Percentiles rank a stretch among this genome's conserved stretches.
phyloP scores from a whole-genome alignment of 2,888 invertebrate genomes.

The Leptinotarsa juncta region DNA sequence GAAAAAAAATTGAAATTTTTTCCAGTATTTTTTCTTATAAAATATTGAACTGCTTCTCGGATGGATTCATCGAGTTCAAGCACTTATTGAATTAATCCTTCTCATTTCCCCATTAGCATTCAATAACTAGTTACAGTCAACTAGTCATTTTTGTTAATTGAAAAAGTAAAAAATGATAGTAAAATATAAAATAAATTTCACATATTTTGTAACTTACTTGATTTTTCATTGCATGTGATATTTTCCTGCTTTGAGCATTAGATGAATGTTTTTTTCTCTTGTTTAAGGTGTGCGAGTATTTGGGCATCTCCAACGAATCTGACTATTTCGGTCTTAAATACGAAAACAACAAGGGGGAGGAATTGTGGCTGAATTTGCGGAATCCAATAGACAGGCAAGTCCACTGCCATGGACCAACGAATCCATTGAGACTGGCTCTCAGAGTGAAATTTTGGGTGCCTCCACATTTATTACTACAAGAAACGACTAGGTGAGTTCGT shows the following conservation, averaged over 20 bases:
- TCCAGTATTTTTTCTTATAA: too few relatives aligned
- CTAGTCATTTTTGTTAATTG: too few relatives aligned
- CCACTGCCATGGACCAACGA: constrained; percentile 68
- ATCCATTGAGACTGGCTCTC: constrained; percentile 76
- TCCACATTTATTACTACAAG: constrained; percentile 86
- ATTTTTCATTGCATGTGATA: background rate
- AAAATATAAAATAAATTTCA: too few relatives aligned
- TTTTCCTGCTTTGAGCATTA: background rate
- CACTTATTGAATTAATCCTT: too few relatives aligned
- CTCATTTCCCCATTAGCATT: too few relatives aligned
- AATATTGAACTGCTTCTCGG: too few relatives aligned
- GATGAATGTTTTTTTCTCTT: constrained; percentile 23
- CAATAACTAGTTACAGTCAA: too few relatives aligned
- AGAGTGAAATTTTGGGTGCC: constrained; percentile 93
- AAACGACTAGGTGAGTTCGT: constrained; percentile 76
- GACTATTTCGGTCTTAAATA: constrained; percentile 91
- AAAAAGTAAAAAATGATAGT: too few relatives aligned
- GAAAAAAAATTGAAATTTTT: too few relatives aligned
- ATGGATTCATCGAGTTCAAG: too few relatives aligned
- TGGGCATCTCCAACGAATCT: constrained; percentile 85
- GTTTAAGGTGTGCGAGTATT: constrained; percentile 82
- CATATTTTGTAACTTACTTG: too few relatives aligned
- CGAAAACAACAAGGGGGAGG: constrained; percentile 72
- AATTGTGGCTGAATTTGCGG: constrained; percentile 87
- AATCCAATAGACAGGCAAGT: constrained; percentile 84